Conservation (phyloP, 35 echinoderm and acorn worm species). For the Holothuria glaberrima region DNA sequence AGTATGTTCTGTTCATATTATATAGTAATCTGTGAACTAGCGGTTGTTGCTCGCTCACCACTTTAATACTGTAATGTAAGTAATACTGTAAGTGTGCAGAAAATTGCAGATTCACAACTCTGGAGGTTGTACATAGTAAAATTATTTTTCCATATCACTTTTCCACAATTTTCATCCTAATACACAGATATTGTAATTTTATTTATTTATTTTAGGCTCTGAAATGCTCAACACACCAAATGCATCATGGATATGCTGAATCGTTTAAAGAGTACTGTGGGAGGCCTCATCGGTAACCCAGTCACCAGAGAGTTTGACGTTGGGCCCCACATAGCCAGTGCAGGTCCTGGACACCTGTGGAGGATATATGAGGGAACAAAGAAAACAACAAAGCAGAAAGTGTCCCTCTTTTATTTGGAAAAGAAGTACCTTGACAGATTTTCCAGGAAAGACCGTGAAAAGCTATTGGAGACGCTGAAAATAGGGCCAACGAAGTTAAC, state of each 20-base stretch:
- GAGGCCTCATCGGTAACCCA: conserved; percentile 91
- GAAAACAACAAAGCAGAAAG: conserved; percentile 90
- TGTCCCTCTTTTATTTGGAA: conserved; percentile 91
- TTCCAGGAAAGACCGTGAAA: conserved; percentile 70
- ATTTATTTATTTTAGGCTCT: too few relatives aligned
- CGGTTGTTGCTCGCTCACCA: too few relatives aligned
- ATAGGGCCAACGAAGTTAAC: conserved; percentile 85
- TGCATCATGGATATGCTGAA: conserved; percentile 89
- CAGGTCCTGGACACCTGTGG: conserved; percentile 87
- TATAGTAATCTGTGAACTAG: too few relatives aligned
- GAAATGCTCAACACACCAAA: too few relatives aligned
- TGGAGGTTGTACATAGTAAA: too few relatives aligned
- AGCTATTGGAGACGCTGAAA: conserved; percentile 70
- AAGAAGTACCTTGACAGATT: conserved; percentile 84
- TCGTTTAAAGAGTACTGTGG: conserved; percentile 93
- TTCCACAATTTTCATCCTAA: too few relatives aligned
- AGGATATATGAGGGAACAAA: conserved; percentile 93
- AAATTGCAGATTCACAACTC: too few relatives aligned
- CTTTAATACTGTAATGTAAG: too few relatives aligned
- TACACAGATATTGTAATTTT: too few relatives aligned
- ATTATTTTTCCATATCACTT: too few relatives aligned
- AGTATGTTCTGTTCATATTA: too few relatives aligned
- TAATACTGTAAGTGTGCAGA: too few relatives aligned
- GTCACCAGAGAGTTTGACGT: conserved; percentile 95
- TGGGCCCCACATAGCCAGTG: conserved; percentile 78